A percentile compares a stretch with the other conserved stretches of the same genome.
Conservation (phyloP, 2,888 invertebrate species). For the Tipula unca region DNA sequence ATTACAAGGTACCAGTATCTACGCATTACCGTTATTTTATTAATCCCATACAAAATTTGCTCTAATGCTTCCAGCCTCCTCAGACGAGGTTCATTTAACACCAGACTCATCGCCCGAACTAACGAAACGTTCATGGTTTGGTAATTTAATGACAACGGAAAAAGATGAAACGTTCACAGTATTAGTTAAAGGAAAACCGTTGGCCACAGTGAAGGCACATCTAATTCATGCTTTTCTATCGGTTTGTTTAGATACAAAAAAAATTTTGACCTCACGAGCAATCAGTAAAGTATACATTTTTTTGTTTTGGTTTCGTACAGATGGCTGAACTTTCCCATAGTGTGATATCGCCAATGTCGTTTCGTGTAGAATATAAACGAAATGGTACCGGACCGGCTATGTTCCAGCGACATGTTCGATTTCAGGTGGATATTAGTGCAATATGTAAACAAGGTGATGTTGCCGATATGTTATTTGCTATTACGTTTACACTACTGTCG, state of each 20-base stretch:
- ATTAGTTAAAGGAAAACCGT: constrained; percentile 89
- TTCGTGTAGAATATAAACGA: constrained; percentile 94
- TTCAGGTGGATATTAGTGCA: constrained; percentile 82
- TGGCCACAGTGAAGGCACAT: constrained; percentile 96
- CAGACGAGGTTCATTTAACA: constrained; percentile 85
- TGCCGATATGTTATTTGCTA: constrained; percentile 73
- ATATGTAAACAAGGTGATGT: constrained; percentile 64
- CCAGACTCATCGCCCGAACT: constrained; percentile 94
- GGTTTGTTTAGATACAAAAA: constrained; percentile 51
- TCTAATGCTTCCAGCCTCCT: constrained; percentile 53
- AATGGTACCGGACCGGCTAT: constrained; percentile 90
- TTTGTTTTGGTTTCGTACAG: constrained; percentile 42
- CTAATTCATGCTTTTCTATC: constrained; percentile 97
- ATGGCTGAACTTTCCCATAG: constrained; percentile 95
- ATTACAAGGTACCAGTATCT: constrained; percentile 55
- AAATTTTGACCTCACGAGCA: neutral
- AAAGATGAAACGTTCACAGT: constrained; percentile 97
- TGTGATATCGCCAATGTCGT: constrained; percentile 96
- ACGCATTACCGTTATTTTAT: neutral
- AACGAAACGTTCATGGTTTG: constrained; percentile 98
- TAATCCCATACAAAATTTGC: neutral
- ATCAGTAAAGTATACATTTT: neutral
- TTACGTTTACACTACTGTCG: constrained; percentile 89
- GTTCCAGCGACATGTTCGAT: constrained; percentile 93
- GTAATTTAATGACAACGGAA: constrained; percentile 92